Conservation (phyloP, 2,888 invertebrate genomes). For the Limenitis camilla region DNA sequence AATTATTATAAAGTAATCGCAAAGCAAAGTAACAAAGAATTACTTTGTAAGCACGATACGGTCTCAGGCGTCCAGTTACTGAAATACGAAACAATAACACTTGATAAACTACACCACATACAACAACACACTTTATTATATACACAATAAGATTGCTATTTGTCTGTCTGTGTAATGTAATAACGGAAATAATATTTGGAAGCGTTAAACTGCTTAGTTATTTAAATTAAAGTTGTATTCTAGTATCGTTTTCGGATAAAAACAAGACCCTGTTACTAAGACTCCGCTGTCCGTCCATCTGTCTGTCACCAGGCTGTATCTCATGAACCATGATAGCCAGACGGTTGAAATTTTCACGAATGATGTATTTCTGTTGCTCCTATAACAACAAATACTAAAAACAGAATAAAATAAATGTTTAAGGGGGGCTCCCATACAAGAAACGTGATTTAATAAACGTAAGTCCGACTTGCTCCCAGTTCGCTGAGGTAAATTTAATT, state of each 20-base stretch:
- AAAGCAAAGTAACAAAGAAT: neutral
- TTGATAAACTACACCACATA: neutral
- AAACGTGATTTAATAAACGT: too few relatives aligned
- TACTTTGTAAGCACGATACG: constrained; percentile 4
- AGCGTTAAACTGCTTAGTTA: constrained; percentile 1
- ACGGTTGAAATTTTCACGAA: too few relatives aligned
- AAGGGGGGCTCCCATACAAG: too few relatives aligned
- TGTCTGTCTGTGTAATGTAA: neutral
- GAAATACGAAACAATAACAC: neutral
- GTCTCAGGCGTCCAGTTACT: constrained; percentile 1
- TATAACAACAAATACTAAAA: too few relatives aligned
- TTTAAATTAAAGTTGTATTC: neutral
- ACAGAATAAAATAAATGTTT: too few relatives aligned
- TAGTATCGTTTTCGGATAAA: neutral
- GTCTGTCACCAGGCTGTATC: too few relatives aligned
- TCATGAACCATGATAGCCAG: too few relatives aligned
- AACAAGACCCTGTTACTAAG: too few relatives aligned
- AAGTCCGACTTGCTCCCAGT: too few relatives aligned
- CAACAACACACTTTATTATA: neutral
- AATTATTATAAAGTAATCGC: neutral
- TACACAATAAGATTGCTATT: neutral
- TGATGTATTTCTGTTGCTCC: too few relatives aligned
- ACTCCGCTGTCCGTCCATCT: too few relatives aligned
- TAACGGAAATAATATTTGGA: neutral
- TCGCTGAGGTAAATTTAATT: too few relatives aligned